Conservation (phyloP, 53 echinoderm and acorn worm genomes). For the Temnopleurus reevesii region DNA sequence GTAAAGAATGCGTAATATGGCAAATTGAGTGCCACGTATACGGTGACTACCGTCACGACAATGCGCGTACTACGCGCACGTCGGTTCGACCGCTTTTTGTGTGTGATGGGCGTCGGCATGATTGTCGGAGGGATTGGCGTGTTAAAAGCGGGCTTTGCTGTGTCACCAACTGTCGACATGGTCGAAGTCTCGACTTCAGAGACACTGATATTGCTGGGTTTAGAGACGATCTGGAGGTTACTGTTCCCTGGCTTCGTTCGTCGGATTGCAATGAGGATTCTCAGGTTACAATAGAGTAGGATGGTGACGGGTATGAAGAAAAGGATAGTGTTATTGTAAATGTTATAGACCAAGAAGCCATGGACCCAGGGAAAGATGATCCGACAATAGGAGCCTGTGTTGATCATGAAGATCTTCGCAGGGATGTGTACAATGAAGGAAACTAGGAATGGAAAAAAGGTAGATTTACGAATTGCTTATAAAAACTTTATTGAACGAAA, state of each 20-base stretch:
- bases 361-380: conserved; percentile 2
- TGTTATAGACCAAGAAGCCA: not conserved
- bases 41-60: not conserved
- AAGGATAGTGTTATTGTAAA: conserved; percentile 16
- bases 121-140: not conserved
- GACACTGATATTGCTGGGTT: not conserved
- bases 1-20: conserved; percentile 39
- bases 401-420: not conserved
- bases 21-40: not conserved
- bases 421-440: conserved; percentile 36
- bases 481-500: too few relatives aligned
- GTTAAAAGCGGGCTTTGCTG: not conserved
- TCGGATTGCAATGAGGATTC: not conserved
- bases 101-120: not conserved
- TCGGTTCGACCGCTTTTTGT: not conserved
- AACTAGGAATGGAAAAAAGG: not conserved
- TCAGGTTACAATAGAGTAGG: conserved; percentile 11
- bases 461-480: too few relatives aligned
- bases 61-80: conserved; percentile 29
- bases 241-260: conserved; percentile 2
- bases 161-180: too few relatives aligned
- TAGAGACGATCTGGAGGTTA: not conserved
- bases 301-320: not conserved
- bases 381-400: not conserved
- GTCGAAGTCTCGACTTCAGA: not conserved